Evolutionary conservation across 2,113 vertebrate species (phyloP), one percentile per base, ranked within the genome.

Genomic region (Cephalopholis sonnerati): DNA sequence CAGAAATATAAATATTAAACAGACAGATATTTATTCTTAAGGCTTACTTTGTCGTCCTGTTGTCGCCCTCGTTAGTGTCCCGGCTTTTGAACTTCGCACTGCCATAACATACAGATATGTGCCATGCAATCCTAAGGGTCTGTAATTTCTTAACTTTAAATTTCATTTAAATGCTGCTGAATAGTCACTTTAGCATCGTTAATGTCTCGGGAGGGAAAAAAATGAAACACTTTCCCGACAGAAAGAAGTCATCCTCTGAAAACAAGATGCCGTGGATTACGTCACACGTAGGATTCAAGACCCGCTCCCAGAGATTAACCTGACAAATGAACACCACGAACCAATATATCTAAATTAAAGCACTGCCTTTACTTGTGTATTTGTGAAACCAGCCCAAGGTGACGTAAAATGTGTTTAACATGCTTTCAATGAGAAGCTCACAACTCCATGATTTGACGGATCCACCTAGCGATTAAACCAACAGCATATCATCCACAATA

Each of bases 401-500:
- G 79, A 89, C 20, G 36, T 76, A 87, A 90, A 90, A 93, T 73
- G 79, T 79, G 54, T 83, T 88, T 53, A 77, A 90, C 91, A 92
- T 93, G 91, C 91, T 88, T 93, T 93, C 74, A 51, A 89, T 84
- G 77, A 92, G 77, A 87, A 82, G 88, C 82, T 93, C 85, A 87
- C 90, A 55, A 91, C 11, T 89, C 82, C 73, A 84, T 86, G 74
- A 90, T 65, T 81, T 64, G 70, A 89, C 82, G 87, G 25, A 92
- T 83, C 88, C 91, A 87, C 82, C 89, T 74, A 85, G 93, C 87
- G 79, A 62, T 83, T 76, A 91, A 81, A 91, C 88, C 90, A 79
- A 91, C 90, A 91, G 87, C 90, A 73, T 90, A 86, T 90, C 85
- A 89, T 90, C 79, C 88, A 93, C 84, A 67, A 93, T 90, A 91